Evolutionary conservation across 2,888 invertebrate species (phyloP).

Genomic region (Mellilla xanthometata): DNA sequence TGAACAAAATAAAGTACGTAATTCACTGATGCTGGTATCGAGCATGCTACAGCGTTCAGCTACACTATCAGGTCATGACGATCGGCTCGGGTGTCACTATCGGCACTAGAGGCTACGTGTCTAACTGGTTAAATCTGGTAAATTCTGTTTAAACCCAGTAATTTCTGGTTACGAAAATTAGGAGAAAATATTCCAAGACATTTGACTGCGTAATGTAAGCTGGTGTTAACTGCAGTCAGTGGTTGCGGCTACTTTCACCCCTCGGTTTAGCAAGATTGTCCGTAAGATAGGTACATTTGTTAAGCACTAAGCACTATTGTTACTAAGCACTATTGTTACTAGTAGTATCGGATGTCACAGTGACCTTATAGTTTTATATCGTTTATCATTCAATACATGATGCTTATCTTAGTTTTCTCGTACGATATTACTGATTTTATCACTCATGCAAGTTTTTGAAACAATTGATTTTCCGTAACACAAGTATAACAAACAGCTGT

Average conservation of each 20-base stretch:
- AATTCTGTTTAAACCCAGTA: slow-evolving; percentile 24
- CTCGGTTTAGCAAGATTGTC: slow-evolving; percentile 14
- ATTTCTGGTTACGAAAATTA: slow-evolving; percentile 16
- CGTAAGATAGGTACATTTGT: slow-evolving; percentile 14
- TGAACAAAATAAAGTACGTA: slow-evolving; percentile 36
- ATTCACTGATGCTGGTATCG: slow-evolving; percentile 41
- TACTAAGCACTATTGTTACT: no score
- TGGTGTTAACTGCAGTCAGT: slow-evolving; percentile 7
- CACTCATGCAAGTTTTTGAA: no score
- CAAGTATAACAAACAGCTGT: no score
- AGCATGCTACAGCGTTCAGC: slow-evolving; percentile 42
- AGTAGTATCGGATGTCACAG: slow-evolving; percentile 5
- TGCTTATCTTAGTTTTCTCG: no score
- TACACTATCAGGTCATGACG: slow-evolving; percentile 57
- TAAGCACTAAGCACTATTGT: slow-evolving; percentile 1
- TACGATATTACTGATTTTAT: no score
- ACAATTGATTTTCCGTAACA: background rate
- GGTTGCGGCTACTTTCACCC: slow-evolving; percentile 16
- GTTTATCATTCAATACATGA: no score
- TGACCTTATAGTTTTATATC: slow-evolving; percentile 1
- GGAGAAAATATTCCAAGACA: slow-evolving; percentile 32
- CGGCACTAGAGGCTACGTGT: slow-evolving; percentile 40
- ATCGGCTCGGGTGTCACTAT: slow-evolving; percentile 57
- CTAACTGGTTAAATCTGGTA: slow-evolving; percentile 32
- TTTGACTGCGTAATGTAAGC: slow-evolving; percentile 18